phyloP scores from a whole-genome alignment of 30 jellyfish, hydroid and myxozoan species.

The Aurelia coerulea region DNA sequence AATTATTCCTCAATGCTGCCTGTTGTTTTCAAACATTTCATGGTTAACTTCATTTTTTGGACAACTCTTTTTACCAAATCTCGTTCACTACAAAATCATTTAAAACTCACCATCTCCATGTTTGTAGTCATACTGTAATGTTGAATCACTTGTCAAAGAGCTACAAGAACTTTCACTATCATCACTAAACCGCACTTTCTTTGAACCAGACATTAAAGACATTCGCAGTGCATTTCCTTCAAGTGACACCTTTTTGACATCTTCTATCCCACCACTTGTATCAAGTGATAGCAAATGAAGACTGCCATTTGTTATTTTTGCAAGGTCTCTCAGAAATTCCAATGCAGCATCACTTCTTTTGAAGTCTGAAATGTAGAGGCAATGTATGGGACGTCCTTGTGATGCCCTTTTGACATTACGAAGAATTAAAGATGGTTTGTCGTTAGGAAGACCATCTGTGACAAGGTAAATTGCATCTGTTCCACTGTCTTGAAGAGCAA shows the following conservation, averaged over 20 bases:
- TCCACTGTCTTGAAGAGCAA: slow-evolving; percentile 60
- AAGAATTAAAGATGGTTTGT: slow-evolving; percentile 64
- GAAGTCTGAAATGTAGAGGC: slow-evolving; percentile 55
- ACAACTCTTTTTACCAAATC: too few relatives aligned
- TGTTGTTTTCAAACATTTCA: too few relatives aligned
- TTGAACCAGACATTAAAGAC: neutral
- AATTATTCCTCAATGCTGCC: too few relatives aligned
- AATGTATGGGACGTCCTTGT: slow-evolving; percentile 66
- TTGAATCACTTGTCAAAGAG: too few relatives aligned
- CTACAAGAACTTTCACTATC: neutral
- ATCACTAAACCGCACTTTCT: slow-evolving; percentile 8
- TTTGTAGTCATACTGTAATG: too few relatives aligned
- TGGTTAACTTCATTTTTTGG: too few relatives aligned
- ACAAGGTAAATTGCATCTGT: slow-evolving; percentile 61
- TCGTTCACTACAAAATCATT: too few relatives aligned
- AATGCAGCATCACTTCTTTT: slow-evolving; percentile 43
- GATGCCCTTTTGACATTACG: slow-evolving; percentile 27
- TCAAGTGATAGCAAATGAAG: slow-evolving; percentile 25
- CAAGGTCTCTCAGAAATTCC: slow-evolving; percentile 53
- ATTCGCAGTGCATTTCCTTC: slow-evolving; percentile 4
- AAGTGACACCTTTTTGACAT: neutral
- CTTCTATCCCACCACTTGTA: slow-evolving; percentile 8
- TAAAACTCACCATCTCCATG: too few relatives aligned
- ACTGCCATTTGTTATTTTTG: slow-evolving; percentile 61
- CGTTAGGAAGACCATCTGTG: slow-evolving; percentile 81